A percentile compares a stretch with the other conserved stretches of the same genome.
These are phyloP conservation scores for Microhierax caerulescens DNA, from an alignment of 2,797 vertebrate species.

Conservation along the genomic window DNA sequence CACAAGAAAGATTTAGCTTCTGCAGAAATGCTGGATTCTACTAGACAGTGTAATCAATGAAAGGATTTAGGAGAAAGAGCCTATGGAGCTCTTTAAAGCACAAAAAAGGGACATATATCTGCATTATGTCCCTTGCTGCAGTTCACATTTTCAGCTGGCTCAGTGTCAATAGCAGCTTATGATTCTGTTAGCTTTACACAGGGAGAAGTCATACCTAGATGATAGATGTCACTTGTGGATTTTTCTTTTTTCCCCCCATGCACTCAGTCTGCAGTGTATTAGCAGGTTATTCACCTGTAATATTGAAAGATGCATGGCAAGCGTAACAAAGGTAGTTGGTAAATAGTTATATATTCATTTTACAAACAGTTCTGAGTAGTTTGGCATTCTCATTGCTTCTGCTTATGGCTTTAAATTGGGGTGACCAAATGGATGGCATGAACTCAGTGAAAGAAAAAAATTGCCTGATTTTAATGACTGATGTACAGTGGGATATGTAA, in stretches of 20 bases:
- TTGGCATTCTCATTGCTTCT: not conserved
- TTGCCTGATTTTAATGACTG: not conserved
- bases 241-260: not conserved
- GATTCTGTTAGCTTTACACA: conserved; percentile 5
- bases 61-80: conserved; percentile 27
- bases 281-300: not conserved
- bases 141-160: conserved; percentile 39
- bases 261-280: not conserved
- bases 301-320: not conserved
- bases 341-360: not conserved
- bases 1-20: not conserved
- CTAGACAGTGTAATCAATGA: conserved; percentile 51
- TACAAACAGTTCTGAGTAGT: not conserved
- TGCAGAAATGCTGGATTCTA: not conserved
- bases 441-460: not conserved
- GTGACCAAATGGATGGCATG: not conserved
- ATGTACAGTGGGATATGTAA: not conserved
- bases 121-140: not conserved
- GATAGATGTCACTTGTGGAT: not conserved
- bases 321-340: not conserved
- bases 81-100: not conserved
- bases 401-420: not conserved
- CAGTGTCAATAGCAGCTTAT: conserved; percentile 22
- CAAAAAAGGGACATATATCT: conserved; percentile 22
- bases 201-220: not conserved